Evolutionary conservation across 2,113 vertebrate genomes (phyloP).

Genomic region (Grantiella picta): DNA sequence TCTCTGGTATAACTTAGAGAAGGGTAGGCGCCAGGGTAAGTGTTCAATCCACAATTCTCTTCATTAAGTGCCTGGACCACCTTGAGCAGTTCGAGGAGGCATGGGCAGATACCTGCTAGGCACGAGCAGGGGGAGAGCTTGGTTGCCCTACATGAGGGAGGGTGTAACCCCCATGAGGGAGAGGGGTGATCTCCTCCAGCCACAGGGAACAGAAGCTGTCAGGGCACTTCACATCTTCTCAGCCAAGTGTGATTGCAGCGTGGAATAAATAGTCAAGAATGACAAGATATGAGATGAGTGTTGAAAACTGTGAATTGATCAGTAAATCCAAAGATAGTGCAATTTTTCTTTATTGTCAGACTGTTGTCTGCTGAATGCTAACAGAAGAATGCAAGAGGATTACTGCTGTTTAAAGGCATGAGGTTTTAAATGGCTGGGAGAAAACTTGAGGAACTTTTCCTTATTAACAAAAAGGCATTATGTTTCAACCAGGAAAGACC

Average conservation of each 20-base stretch:
- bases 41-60: neutral
- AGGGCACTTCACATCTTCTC: neutral
- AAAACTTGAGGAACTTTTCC: neutral
- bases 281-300: neutral
- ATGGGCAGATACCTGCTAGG: neutral
- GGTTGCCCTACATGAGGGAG: neutral
- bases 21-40: neutral
- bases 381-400: neutral
- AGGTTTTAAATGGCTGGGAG: neutral
- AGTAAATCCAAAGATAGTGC: neutral
- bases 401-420: neutral
- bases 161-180: accelerated
- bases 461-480: neutral
- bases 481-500: neutral
- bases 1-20: neutral
- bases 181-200: neutral
- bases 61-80: accelerated
- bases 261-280: neutral
- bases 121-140: neutral
- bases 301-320: neutral
- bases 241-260: neutral
- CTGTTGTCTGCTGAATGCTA: neutral
- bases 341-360: neutral
- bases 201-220: neutral
- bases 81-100: neutral